Conservation (phyloP, 2,797 vertebrate genomes). For the Gila robusta region DNA sequence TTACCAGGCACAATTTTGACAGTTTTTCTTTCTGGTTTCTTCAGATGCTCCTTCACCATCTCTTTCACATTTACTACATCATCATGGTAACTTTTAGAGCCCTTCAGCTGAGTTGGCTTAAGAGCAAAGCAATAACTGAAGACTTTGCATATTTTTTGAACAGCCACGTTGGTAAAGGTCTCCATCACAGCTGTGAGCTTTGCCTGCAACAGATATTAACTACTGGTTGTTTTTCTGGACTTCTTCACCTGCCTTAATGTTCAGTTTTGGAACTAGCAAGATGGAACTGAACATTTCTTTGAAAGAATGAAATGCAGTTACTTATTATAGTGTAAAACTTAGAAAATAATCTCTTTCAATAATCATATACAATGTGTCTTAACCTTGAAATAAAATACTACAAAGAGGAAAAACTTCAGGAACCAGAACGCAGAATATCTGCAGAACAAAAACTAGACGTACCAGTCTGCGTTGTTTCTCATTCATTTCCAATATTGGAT, state of each 20-base stretch:
- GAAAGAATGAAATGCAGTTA: neutral
- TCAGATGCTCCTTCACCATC: neutral
- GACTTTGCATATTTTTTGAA: slow-evolving; percentile 57
- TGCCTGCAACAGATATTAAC: slow-evolving; percentile 41
- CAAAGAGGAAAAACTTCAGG: neutral
- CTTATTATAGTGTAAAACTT: neutral
- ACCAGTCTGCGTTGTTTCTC: slow-evolving; percentile 25
- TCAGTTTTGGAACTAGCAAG: neutral
- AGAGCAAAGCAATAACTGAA: slow-evolving; percentile 51
- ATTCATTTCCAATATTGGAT: neutral
- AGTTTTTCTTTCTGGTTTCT: neutral
- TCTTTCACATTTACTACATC: neutral
- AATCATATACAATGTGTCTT: neutral
- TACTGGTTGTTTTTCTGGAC: neutral
- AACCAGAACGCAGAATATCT: neutral
- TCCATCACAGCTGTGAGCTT: slow-evolving; percentile 51
- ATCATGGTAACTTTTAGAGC: neutral
- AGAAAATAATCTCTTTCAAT: neutral
- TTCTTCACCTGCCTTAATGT: neutral
- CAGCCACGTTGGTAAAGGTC: slow-evolving; percentile 49
- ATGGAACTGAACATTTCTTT: neutral
- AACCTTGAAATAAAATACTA: neutral
- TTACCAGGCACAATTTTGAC: slow-evolving; percentile 12
- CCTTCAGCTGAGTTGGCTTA: slow-evolving; percentile 4
- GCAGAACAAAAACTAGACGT: neutral